phyloP scores from a whole-genome alignment of 2,888 invertebrate species.

The Drosophila leonis region DNA sequence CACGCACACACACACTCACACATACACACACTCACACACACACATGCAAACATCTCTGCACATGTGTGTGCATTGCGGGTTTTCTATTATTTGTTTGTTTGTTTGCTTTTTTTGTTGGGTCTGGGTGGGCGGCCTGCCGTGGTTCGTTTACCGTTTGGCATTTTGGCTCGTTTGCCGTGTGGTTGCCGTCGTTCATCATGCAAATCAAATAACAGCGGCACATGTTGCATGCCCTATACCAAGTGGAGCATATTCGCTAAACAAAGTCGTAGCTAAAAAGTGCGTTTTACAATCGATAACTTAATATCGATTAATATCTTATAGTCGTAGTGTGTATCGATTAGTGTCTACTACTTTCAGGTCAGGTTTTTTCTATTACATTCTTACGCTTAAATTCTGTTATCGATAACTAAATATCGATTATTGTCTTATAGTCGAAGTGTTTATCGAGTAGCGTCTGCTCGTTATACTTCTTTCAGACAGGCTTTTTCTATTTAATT shows the following conservation, averaged over 20 bases:
- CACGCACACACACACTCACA: neutral
- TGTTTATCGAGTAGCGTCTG: neutral
- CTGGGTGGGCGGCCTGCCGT: conserved; percentile 35
- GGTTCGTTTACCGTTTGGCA: conserved; percentile 44
- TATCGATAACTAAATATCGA: neutral
- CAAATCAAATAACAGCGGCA: conserved; percentile 40
- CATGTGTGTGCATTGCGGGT: conserved; percentile 1
- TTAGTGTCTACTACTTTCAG: neutral
- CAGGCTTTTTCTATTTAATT: neutral
- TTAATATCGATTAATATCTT: neutral
- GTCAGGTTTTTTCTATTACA: neutral
- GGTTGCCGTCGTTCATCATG: conserved; percentile 43
- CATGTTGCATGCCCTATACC: conserved; percentile 29
- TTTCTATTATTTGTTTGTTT: conserved; percentile 9
- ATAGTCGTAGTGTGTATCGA: neutral
- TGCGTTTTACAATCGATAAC: neutral
- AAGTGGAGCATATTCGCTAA: conserved; percentile 1
- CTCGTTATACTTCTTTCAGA: neutral
- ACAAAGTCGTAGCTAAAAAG: neutral
- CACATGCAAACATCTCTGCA: too few species aligned
- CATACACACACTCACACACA: neutral
- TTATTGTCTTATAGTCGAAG: neutral
- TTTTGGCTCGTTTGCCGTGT: conserved; percentile 27
- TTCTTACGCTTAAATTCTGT: neutral
- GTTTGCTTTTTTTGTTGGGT: neutral